Base-by-base conservation (phyloP, 2,888 invertebrate genomes). In the Athetis lepigone region DNA sequence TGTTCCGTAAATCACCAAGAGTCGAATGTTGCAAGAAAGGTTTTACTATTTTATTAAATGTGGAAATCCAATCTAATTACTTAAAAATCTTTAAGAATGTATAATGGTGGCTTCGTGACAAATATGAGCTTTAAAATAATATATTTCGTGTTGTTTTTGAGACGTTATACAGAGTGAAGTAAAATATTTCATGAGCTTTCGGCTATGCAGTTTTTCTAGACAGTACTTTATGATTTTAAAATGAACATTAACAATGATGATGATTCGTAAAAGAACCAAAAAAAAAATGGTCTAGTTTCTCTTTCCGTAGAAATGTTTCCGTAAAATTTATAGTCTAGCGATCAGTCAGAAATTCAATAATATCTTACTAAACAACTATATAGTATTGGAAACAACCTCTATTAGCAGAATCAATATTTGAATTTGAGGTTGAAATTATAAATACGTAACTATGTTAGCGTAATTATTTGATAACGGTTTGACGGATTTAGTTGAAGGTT, bases 331-430 rank as follows among this genome's bases (percentile, higher is more conserved):
- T n/a, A 27, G 11, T 18, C 11, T 13, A 40, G n/a, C 19, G 8
- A 23, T 42, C 18, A 13, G 29, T 23, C n/a, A 13, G 36, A 37
- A 62, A 51, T 29, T 11, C 23, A 13, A 5, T n/a, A 45, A n/a
- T 25, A 33, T 4, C 4, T 33, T 7, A 1, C 11, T 33, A 33
- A 11, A 2, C 13, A 33, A 11, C 33, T 43, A 29, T n/a, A 33
- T n/a, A 39, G 37, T 64, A 54, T 40, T 33, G 19, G 37, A 39
- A 63, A 19, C 16, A 54, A 45, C 16, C 64, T 25, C 64, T 25
- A 46, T 64, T 46, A 46, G 8, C 25, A 25, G 33, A 21, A 65
- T 50, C 23, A 33, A 43, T 66, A 57, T 50, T 45, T 39, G 19
- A 50, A 19, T 66, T 45, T 50, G 19, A n/a, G 43, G 23, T 39